These are phyloP conservation scores for Nycticebus coucang DNA, from an alignment of 2,113 vertebrate species.

Conservation along the genomic window DNA sequence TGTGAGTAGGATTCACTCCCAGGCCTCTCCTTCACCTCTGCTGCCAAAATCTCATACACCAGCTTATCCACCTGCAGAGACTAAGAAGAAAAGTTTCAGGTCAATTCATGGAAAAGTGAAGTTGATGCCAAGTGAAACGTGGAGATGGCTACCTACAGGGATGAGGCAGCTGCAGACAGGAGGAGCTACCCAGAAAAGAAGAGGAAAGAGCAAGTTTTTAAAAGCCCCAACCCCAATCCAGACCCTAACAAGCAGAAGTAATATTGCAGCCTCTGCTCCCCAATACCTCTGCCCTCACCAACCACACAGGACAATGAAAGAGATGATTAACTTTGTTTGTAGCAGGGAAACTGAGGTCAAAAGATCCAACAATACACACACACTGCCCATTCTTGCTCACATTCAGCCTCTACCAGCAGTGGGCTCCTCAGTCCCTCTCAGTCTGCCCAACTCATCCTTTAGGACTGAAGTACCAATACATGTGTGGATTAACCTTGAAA, in stretches of 20 bases:
- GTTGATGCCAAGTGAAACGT: not conserved
- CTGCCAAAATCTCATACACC: slow-evolving; percentile 5
- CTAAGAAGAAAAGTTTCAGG: not conserved
- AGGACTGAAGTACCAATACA: not conserved
- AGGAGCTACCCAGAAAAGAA: not conserved
- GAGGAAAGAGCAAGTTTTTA: not conserved
- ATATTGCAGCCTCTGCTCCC: not conserved
- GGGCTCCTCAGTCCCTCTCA: not conserved
- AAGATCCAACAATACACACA: not conserved
- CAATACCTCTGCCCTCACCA: not conserved
- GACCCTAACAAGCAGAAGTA: not conserved
- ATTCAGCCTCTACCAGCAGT: not conserved
- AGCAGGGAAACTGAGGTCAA: slow-evolving; percentile 51
- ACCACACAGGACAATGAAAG: not conserved
- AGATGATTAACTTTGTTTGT: not conserved
- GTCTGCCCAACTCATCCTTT: not conserved
- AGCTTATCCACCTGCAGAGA: not conserved
- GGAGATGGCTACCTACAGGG: not conserved
- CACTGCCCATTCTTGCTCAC: not conserved
- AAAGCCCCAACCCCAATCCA: not conserved
- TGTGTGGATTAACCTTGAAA: not conserved
- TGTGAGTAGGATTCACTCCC: not conserved
- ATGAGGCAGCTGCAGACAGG: not conserved
- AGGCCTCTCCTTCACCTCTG: not conserved
- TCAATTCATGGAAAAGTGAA: not conserved